Base-by-base conservation (phyloP, 2,797 vertebrate species). In the Dipus sagitta region DNA sequence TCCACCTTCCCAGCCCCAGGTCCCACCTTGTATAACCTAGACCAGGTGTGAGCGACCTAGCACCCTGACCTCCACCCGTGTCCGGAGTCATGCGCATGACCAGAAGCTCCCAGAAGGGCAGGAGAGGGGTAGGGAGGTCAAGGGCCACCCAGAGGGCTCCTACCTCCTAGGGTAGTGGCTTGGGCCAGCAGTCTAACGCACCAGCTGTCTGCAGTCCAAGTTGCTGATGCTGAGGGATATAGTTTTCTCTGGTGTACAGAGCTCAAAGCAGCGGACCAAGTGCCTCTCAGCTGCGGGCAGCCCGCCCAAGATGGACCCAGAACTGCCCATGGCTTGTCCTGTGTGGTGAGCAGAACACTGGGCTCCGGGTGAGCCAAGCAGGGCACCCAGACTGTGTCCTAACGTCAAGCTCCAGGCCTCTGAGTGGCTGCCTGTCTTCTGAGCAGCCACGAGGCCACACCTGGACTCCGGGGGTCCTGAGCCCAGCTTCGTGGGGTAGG, bases 401-500 rank as follows among this genome's bases (percentile, higher is more conserved):
- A 18, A 47, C 30, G 1, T 38, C 85, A 68, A 64, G 20, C 38
- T 68, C 87, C 26, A 24, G 79, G 82, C 28, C 24, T 89, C 78
- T 20, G 78, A 17, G 23, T 12, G 47, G 26, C 38, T 20, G 74
- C 6, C 30, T 3, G n/a, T 72, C 60, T 38, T 24, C 60, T 5
- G 14, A 15, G 42, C 17, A 70, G 77, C 62, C 83, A 32, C 0
- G 0, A 1, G 70, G 84, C 24, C 47, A 21, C 52, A 54, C 30
- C 88, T 88, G 88, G 32, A 26, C 38, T 77, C 78, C 84, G 14
- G 26, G 32, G 21, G 15, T 13, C 26, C 77, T 13, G 32, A 83
- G 34, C 47, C 54, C 52, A 62, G 8, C 34, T 28, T 20, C 58
- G 95, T 60, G 93, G 76, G 87, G 90, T 95, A 88, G 62, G 90